Evolutionary conservation across 2,113 vertebrate genomes (phyloP), one percentile per base, ranked within the genome.

Genomic region (Corynorhinus townsendii): DNA sequence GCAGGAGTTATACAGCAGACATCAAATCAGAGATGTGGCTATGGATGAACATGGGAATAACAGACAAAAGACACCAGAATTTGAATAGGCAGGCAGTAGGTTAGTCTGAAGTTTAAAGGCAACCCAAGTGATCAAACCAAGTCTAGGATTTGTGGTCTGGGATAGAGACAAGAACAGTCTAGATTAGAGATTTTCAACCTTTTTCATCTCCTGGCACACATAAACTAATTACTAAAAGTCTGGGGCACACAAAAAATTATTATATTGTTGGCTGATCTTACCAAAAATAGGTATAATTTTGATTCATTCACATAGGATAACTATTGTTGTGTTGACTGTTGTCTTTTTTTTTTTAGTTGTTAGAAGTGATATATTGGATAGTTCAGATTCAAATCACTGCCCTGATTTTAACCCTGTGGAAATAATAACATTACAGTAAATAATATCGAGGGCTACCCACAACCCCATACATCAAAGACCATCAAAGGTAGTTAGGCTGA

Each of bases 341-440:
- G 43, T 45, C 43, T 10, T 47, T 47, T 43, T 72, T 73, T 0
- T 72, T 76, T 45, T 33, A 76, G 19, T 30, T 88, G 11, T 16
- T 22, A 93, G 66, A 95, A 92, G 86, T 89, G 30, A 89, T 56
- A 73, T 20, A 81, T 17, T 72, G 35, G 90, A 81, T 73, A 77
- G 7, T 54, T 96, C 20, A 95, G 54, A 93, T 59, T 93, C 26
- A 87, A 95, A 85, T 77, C 64, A 91, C 2, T 84, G 16, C 38
- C 64, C 75, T 91, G 33, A 77, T 71, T 72, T 81, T 95, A 95
- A 94, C 71, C 20, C 47, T 82, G 73, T 43, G 20, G 66, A 87
- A 96, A 87, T 89, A 89, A 59, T 45, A 69, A 54, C 75, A 84
- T 1, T 11, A 47, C 6, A 95, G 15, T 80, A 91, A 94, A 88